Conservation (phyloP, 2,113 vertebrate genomes). For the Muntiacus muntjak region DNA sequence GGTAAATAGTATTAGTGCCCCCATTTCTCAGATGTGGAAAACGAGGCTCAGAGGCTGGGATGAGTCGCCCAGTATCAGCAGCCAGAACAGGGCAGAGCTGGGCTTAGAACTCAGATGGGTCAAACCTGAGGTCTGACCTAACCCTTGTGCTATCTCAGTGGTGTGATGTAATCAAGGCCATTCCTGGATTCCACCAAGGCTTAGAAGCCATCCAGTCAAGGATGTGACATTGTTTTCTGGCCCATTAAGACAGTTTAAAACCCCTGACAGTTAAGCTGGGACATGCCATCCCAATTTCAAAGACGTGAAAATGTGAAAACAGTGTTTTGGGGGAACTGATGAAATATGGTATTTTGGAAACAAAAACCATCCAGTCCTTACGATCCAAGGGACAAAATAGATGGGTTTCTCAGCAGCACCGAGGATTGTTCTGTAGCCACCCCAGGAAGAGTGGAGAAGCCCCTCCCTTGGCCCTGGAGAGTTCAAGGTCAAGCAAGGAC, state of each 20-base stretch:
- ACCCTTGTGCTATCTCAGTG: not conserved
- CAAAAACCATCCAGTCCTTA: not conserved
- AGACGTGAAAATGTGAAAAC: not conserved
- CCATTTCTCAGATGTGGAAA: not conserved
- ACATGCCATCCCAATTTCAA: not conserved
- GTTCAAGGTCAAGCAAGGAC: not conserved
- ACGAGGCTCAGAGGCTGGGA: not conserved
- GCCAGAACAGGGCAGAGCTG: not conserved
- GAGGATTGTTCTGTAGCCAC: not conserved
- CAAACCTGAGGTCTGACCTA: not conserved
- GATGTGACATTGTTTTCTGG: not conserved
- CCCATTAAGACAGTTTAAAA: not conserved
- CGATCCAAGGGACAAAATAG: not conserved
- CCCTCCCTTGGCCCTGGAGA: not conserved
- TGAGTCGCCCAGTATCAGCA: too few species aligned
- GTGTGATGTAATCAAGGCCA: fast-evolving
- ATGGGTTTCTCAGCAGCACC: not conserved
- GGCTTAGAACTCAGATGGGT: not conserved
- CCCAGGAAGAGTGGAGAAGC: not conserved
- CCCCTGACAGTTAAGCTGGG: not conserved
- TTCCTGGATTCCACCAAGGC: not conserved
- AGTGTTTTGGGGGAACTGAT: not conserved
- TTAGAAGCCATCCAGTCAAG: not conserved
- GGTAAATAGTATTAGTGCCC: not conserved
- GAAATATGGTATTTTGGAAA: not conserved